Percentiles rank a stretch among this genome's conserved stretches.
Evolutionary conservation across 2,888 invertebrate genomes (phyloP).

Genomic region (Eristalis arbustorum): DNA sequence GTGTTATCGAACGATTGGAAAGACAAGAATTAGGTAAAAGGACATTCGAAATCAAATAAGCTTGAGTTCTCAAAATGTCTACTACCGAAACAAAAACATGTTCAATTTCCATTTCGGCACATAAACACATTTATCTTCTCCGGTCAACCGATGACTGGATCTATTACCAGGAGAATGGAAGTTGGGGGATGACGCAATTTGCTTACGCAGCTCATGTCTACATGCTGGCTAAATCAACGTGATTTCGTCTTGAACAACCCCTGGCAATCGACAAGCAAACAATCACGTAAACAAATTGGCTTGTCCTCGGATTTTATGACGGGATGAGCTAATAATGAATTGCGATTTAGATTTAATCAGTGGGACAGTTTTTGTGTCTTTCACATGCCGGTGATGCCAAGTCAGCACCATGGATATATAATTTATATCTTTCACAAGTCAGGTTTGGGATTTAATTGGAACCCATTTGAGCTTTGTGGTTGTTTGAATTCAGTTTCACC

Average conservation of each 20-base stretch:
- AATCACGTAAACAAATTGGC: not conserved
- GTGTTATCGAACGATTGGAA: not conserved
- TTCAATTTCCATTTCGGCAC: not conserved
- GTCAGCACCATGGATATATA: not conserved
- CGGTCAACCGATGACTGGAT: not conserved
- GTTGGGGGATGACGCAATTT: slow-evolving; percentile 7
- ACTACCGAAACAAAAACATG: not conserved
- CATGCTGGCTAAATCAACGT: not conserved
- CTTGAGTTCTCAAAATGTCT: too few species aligned
- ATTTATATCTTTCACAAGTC: not conserved
- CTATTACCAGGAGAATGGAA: not conserved
- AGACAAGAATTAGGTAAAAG: not conserved
- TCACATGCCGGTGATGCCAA: not conserved
- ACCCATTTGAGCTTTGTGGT: not conserved
- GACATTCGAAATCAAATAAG: too few species aligned
- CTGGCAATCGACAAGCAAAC: not conserved
- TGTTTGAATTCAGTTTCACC: not conserved
- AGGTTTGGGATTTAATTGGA: not conserved
- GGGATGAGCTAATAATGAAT: not conserved
- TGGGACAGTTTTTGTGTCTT: not conserved
- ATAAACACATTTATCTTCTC: not conserved
- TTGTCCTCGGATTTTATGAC: not conserved
- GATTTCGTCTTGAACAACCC: not conserved
- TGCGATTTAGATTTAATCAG: not conserved
- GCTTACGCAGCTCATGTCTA: not conserved